phyloP scores from a whole-genome alignment of 37 sponge, comb jelly and placozoan species.

The Chondrilla cf. caribensis region DNA sequence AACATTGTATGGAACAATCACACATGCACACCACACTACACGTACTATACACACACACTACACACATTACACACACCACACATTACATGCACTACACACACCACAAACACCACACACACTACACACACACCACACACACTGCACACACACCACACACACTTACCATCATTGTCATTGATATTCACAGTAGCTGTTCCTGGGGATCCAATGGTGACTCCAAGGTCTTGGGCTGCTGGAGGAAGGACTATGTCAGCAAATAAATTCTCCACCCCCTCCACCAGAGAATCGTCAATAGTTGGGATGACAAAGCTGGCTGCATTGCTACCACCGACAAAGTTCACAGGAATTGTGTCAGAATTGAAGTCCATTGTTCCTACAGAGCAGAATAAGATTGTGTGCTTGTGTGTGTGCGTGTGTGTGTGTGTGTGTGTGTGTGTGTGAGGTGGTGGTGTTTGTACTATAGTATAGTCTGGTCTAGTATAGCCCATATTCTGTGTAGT shows the following conservation, averaged over 20 bases:
- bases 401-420: neutral
- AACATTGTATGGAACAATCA: neutral
- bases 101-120: neutral
- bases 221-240: neutral
- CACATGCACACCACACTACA: neutral
- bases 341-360: neutral
- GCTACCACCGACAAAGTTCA: neutral
- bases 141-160: neutral
- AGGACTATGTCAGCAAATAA: neutral
- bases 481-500: too few species aligned
- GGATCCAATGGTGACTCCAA: neutral
- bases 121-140: neutral
- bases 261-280: conserved; percentile 7
- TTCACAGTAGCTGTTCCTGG: neutral
- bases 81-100: neutral
- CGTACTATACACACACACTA: neutral
- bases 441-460: neutral
- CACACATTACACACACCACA: neutral
- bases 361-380: neutral
- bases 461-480: too few species aligned
- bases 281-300: neutral
- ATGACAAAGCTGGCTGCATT: neutral
- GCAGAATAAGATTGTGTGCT: neutral
- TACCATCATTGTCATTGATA: conserved; percentile 3
- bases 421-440: conserved; percentile 4